These are phyloP conservation scores for Heteromyza rotundicornis DNA, from an alignment of 2,888 invertebrate genomes.

Conservation along the genomic window DNA sequence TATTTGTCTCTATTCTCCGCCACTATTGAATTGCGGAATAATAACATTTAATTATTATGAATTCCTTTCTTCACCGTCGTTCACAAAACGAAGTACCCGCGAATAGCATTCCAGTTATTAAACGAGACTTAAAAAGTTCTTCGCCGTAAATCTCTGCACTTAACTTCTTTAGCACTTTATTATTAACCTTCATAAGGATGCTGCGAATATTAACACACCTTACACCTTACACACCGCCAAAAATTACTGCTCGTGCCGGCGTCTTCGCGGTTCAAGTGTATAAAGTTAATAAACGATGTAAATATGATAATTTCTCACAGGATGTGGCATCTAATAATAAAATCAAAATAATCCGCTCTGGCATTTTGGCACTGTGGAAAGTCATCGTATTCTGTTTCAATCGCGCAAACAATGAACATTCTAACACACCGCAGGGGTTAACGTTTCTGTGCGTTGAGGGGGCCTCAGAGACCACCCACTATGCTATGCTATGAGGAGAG, in stretches of 20 bases:
- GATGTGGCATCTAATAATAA: constrained; percentile 63
- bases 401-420: constrained; percentile 24
- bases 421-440: constrained; percentile 42
- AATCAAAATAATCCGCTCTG: constrained; percentile 60
- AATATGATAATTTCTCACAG: constrained; percentile 64
- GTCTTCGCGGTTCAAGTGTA: constrained; percentile 54
- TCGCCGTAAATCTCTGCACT: neutral
- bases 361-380: constrained; percentile 31
- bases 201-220: constrained; percentile 20
- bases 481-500: constrained; percentile 5
- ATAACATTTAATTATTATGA: too few species aligned
- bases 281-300: constrained; percentile 64
- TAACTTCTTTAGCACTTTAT: neutral
- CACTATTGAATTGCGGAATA: too few species aligned
- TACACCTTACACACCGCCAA: neutral
- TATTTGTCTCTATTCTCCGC: too few species aligned
- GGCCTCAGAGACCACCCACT: neutral
- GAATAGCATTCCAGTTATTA: too few species aligned
- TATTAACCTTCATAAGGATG: constrained; percentile 1
- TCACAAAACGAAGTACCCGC: neutral
- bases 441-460: constrained; percentile 22
- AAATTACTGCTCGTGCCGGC: constrained; percentile 10
- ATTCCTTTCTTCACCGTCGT: neutral
- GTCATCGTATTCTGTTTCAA: constrained; percentile 30
- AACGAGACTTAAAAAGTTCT: constrained; percentile 7